Base-by-base conservation (phyloP, 2,113 vertebrate species). In the Rhinopithecus roxellana region DNA sequence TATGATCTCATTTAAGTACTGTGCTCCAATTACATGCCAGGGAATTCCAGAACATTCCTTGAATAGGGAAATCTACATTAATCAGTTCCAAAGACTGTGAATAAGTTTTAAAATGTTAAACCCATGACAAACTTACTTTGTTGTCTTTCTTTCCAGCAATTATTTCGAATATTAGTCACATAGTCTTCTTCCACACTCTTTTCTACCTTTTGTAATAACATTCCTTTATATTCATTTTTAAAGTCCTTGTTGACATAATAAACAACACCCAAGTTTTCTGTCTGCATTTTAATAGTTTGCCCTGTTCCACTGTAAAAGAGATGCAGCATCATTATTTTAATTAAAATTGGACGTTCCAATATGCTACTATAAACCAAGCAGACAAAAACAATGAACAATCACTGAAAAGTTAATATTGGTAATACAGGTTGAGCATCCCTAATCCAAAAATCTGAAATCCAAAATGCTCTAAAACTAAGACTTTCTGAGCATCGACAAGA, bases 151-250 rank as follows among this genome's bases (percentile, higher is more conserved):
- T 99, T 99, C 99, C 99, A 99, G 97, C 99, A 99, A 97, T 99
- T 99, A 98, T 99, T 99, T 97, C 99, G 99, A 97, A 99, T 99
- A 94, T 99, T 99, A 93, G 99, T 99, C 93, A 99, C 99, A 59
- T 99, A 99, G 98, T 99, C 99, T 67, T 99, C 99, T 98, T 99
- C 99, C 92, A 99, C 99, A 11, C 97, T 99, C 98, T 99, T 99
- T 98, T 99, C 99, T 83, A 99, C 98, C 83, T 99, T 99, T 95
- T 99, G 99, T 98, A 99, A 90, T 23, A 99, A 98, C 2, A 98
- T 98, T 97, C 99, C 99, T 98, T 99, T 99, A 95, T 99, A 99
- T 98, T 99, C 99, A 2, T 99, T 99, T 98, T 99, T 99, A 98
- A 99, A 99, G 98, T 99, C 99, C 98, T 99, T 99, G 97, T 98